Conservation (phyloP, 2,113 vertebrate species). For the Junco hyemalis region DNA sequence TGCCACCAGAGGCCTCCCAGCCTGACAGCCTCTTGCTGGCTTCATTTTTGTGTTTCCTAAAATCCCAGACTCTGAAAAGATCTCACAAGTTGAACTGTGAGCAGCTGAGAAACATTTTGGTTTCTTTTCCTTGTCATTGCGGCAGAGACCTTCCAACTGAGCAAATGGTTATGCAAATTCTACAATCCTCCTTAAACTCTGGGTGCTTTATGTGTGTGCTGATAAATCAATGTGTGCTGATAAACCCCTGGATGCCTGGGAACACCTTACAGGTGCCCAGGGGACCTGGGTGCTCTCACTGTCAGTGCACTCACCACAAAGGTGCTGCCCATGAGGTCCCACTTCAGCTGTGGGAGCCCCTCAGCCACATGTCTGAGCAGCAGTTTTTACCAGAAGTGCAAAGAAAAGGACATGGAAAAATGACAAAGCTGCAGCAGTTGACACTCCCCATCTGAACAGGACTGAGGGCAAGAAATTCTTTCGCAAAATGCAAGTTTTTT, state of each 20-base stretch:
- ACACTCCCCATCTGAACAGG: background rate
- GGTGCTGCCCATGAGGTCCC: background rate
- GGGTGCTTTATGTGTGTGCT: background rate
- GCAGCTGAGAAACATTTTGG: background rate
- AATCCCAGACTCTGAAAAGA: background rate
- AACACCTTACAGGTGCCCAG: background rate
- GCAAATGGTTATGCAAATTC: background rate
- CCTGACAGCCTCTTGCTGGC: background rate
- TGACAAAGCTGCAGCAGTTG: background rate
- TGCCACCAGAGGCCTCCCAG: background rate
- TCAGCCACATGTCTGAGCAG: background rate
- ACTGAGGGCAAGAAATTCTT: background rate
- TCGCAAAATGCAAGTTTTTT: background rate
- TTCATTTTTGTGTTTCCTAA: background rate
- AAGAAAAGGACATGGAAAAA: background rate
- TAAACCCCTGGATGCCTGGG: background rate
- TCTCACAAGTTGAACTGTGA: background rate
- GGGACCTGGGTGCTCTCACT: background rate
- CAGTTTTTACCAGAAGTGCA: background rate
- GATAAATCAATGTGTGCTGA: background rate
- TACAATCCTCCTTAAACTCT: background rate
- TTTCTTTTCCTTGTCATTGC: background rate
- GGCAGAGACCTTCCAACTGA: background rate
- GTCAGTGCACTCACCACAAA: background rate
- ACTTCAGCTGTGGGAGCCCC: background rate